Conservation (phyloP, 2,888 invertebrate species). For the Micropterix aruncella region DNA sequence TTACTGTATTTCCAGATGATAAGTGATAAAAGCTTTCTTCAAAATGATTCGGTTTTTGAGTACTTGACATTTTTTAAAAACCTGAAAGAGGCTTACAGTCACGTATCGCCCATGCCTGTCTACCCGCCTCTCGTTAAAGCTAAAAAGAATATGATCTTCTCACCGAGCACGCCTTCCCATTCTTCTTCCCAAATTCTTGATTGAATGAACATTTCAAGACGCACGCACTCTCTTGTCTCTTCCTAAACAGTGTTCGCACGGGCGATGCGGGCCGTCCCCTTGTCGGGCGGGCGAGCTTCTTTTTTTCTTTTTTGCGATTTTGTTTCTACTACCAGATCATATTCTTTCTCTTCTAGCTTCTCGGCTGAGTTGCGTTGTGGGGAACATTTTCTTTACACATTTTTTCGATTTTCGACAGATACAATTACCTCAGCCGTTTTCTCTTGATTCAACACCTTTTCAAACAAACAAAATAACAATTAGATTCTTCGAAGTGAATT, state of each 20-base stretch:
- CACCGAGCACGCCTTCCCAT: no score
- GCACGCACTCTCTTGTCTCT: no score
- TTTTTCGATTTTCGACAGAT: neutral
- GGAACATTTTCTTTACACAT: constrained; percentile 9
- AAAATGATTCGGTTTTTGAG: no score
- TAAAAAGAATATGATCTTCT: constrained; percentile 12
- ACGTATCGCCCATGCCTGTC: neutral
- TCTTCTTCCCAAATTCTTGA: no score
- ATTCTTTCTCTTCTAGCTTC: constrained; percentile 33
- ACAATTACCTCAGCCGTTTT: constrained; percentile 60
- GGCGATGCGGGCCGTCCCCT: constrained; percentile 3
- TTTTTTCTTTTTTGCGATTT: constrained; percentile 25
- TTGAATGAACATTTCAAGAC: no score
- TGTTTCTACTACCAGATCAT: constrained; percentile 23
- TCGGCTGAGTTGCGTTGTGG: constrained; percentile 4
- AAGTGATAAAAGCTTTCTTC: no score
- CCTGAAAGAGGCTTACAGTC: no score
- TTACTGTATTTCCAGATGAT: no score
- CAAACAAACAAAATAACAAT: constrained; percentile 66
- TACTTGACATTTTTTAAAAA: no score
- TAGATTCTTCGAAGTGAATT: constrained; percentile 41
- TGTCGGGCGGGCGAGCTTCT: constrained; percentile 3
- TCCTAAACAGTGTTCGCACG: neutral
- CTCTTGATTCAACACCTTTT: constrained; percentile 75
- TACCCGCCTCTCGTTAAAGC: constrained; percentile 1